Conservation (phyloP, 2,113 vertebrate genomes). For the Rallus limicola region DNA sequence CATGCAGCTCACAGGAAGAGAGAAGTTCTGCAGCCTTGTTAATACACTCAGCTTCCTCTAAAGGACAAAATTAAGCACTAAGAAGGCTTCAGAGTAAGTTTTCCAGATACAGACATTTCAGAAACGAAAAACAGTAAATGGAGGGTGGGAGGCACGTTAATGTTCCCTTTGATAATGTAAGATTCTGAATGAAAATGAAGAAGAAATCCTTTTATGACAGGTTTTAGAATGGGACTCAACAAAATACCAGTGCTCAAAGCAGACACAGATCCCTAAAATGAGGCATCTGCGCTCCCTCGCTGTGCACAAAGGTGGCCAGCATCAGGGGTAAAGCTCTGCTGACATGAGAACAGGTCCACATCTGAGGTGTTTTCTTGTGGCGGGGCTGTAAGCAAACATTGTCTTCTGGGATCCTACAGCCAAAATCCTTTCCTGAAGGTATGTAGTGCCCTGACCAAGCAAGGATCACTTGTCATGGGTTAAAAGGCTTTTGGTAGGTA, state of each 20-base stretch:
- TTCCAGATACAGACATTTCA: background rate
- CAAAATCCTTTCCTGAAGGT: background rate
- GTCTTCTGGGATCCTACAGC: background rate
- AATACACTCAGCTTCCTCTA: background rate
- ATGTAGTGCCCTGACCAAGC: background rate
- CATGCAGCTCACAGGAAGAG: background rate
- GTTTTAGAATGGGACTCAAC: background rate
- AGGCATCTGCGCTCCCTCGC: background rate
- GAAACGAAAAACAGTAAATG: background rate
- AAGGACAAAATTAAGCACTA: background rate
- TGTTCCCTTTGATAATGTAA: background rate
- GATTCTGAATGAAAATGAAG: background rate
- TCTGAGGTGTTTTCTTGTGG: too few species aligned
- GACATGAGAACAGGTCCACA: background rate
- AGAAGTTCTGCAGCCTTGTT: background rate
- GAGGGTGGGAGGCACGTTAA: background rate
- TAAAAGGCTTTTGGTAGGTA: fast-evolving
- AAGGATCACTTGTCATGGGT: background rate
- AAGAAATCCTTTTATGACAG: background rate
- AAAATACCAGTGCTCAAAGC: background rate
- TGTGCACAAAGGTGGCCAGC: background rate
- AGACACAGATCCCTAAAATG: background rate
- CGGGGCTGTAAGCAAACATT: too few species aligned
- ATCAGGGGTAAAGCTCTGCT: background rate
- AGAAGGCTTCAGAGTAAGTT: background rate